Evolutionary conservation across 2,888 invertebrate species (phyloP), one percentile per base, ranked within the genome.

Genomic region (Sarcophaga rosellei): DNA sequence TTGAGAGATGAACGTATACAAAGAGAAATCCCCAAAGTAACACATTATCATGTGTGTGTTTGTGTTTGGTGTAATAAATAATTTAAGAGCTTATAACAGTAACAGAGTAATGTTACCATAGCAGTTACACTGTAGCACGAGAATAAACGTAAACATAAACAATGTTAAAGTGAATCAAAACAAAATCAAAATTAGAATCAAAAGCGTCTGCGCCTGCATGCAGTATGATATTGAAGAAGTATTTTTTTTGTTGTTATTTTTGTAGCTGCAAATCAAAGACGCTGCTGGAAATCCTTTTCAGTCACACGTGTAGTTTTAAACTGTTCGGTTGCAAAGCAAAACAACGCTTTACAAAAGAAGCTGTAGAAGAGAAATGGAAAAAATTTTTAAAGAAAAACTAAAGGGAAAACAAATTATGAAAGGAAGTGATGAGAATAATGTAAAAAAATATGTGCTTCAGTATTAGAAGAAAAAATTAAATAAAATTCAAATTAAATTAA

Each of bases 261-360:
- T 0, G 35, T 65, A 45, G 10, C 57, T 62, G n/a, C 6, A 45
- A 44, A 53, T 59, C 11, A 25, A 10, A 57, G 17, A 65, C 53
- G 57, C 57, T 76, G 76, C 63, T 76, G 47, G 17, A 70, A 81
- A n/a, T 10, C 21, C 1, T 3, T 11, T 63, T 81, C 65, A 81
- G 81, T 81, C 57, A 65, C 70, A 76, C 81, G 81, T 70, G 81
- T 70, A 70, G 44, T 23, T 59, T 70, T 20, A 57, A 70, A 69
- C 53, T 17, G 69, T 57, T 62, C 21, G 20, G 35, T 1, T 53
- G 3, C 15, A 68, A 17, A 5, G 21, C 44, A 45, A 11, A 61
- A 20, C 45, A 23, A 44, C 23, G 17, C 44, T 35, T 11, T 35
- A 20, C 12, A 11, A 44, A 35, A 11, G 3, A 4, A 25, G 4